Base-by-base conservation (phyloP, 2,797 vertebrate genomes). In the Nannoperca australis region DNA sequence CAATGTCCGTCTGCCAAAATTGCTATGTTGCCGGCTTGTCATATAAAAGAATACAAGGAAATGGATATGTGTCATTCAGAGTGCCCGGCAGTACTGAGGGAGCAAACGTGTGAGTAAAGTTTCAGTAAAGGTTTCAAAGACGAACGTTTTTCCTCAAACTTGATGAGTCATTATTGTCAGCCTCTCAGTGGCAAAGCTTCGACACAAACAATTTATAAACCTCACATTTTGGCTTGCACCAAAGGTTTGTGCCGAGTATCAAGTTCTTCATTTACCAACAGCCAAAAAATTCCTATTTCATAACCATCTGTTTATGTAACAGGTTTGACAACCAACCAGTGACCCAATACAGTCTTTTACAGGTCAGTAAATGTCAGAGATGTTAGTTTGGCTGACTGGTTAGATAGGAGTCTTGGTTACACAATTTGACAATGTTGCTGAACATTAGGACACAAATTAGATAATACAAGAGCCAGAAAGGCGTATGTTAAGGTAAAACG, bases 301-400 rank as follows among this genome's bases (percentile, higher is more conserved):
- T 67, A 81, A 78, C 70, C 76, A 66, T 3, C 27, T 15, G 27
- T 24, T 85, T 61, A 61, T 51, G 56, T 24, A 53, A 78, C 63
- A 51, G 51, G n/a, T 63, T 77, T 53, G 53, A 63, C 69, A 81
- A 77, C 27, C n/a, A 38, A 36, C 53, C 5, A 47, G 64, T 22
- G 40, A 72, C 1, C 20, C 71, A 71, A 72, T 62, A 71, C 53
- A 76, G 40, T 50, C 54, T 6, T 77, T 67, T 60, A 42, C 53
- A 83, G 74, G 55, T 72, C 79, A 76, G 45, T 68, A 67, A 85
- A 81, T 66, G 76, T 36, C 44, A 49, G 40, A 68, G 32, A 70
- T 64, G 61, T 59, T 44, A 49, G 24, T 34, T 70, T 65, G 50
- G 58, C 49, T 68, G 67, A 78, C 53, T 50, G 34, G 20, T 70